phyloP scores from a whole-genome alignment of 2,888 invertebrate genomes.

The Epistrophella euchroma region DNA sequence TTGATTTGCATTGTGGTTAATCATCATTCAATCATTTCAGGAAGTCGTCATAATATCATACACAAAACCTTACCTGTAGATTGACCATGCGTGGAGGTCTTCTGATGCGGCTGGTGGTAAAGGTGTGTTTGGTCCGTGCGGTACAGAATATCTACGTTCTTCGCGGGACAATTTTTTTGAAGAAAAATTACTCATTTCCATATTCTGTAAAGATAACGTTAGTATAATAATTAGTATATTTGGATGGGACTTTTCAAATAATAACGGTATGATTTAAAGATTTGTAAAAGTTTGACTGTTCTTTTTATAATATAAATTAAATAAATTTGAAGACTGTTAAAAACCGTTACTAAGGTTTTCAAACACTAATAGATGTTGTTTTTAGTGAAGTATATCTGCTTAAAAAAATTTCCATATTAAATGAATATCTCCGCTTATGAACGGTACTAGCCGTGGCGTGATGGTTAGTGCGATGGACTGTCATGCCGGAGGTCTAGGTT shows the following conservation, averaged over 20 bases:
- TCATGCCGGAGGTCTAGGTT: no score
- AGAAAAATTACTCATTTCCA: slow-evolving; percentile 83
- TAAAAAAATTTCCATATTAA: no score
- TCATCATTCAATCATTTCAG: slow-evolving; percentile 63
- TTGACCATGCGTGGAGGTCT: slow-evolving; percentile 98
- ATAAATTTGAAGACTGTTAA: no score
- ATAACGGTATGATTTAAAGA: no score
- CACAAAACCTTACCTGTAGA: slow-evolving; percentile 89
- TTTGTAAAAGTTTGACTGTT: no score
- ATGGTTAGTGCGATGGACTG: no score
- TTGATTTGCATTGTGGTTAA: slow-evolving; percentile 69
- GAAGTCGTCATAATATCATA: slow-evolving; percentile 46
- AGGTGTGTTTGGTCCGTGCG: slow-evolving; percentile 90
- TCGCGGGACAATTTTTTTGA: slow-evolving; percentile 85
- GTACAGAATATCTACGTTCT: slow-evolving; percentile 94
- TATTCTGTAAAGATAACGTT: slow-evolving; percentile 78
- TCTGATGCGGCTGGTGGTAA: slow-evolving; percentile 92
- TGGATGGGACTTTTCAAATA: neutral
- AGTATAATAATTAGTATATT: neutral
- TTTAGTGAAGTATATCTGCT: no score
- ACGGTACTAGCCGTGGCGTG: no score
- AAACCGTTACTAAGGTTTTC: no score
- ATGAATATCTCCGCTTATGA: no score
- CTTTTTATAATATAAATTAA: no score
- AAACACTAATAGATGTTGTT: no score